Base-by-base conservation (phyloP, 2,113 vertebrate genomes). In the Phaethornis superciliosus region DNA sequence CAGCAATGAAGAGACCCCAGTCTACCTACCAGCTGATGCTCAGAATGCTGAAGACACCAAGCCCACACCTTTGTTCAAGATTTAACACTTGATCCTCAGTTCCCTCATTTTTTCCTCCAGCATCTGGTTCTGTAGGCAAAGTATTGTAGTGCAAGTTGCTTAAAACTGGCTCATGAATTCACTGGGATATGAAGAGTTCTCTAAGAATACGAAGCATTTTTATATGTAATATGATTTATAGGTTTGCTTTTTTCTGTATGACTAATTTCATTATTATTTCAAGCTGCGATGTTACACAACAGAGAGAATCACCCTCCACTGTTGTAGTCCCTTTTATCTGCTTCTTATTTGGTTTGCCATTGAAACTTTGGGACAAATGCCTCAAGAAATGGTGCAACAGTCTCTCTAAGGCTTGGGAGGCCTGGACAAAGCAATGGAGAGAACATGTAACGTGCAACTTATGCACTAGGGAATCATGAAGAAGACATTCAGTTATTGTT, bases 241-340 rank as follows among this genome's bases (percentile, higher is more conserved):
- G 67, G 68, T 59, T 83, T 70, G 32, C 52, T n/a, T 94, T 85
- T 92, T 93, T 75, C 80, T 70, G 72, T 91, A 68, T 84, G 72
- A 93, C 69, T 86, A 81, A 80, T 95, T 94, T 81, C 7, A 88
- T 93, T 96, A 81, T 81, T 59, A 81, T 90, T 95, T 96, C 95
- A 96, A 95, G 85, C 94, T 96, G 92, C 88, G 88, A 86, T 93
- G 76, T 96, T 96, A 90, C 92, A 90, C 92, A 96, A 96, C 88
- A 81, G 79, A 85, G 37, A 96, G 80, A 92, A 75, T 93, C 85
- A 84, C 52, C 60, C 94, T 92, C 90, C 19, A 52, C 85, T 96
- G 62, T 93, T 87, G 62, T 40, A 82, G 59, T 74, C 37, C 26
- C 47, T 92, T 95, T 96, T 80, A 80, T 96, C 40, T 93, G 90